Conservation (phyloP, 2,797 vertebrate genomes). For the Hafferia zeledoni region DNA sequence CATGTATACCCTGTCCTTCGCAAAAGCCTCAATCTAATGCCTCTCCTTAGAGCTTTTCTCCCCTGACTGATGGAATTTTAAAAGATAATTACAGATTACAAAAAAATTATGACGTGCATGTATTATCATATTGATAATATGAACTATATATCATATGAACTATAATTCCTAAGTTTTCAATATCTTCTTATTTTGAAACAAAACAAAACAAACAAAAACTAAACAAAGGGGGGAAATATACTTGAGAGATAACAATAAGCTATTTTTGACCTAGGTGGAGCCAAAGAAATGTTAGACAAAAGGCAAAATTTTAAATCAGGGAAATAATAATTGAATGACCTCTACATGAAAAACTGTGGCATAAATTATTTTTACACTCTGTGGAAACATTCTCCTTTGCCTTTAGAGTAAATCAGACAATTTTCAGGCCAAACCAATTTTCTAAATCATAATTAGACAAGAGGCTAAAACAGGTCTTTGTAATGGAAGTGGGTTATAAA, state of each 20-base stretch:
- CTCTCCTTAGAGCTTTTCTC: neutral
- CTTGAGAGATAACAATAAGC: neutral
- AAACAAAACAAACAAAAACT: neutral
- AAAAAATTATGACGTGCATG: neutral
- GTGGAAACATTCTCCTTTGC: constrained; percentile 58
- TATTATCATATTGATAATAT: neutral
- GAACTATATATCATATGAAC: too few relatives aligned
- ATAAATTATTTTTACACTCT: constrained; percentile 66
- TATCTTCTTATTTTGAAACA: neutral
- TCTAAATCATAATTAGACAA: constrained; percentile 69
- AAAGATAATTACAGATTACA: neutral
- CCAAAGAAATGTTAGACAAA: constrained; percentile 9
- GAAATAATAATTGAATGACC: constrained; percentile 65
- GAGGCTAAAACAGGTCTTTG: constrained; percentile 60
- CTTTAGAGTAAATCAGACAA: constrained; percentile 69
- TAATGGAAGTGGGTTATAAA: constrained; percentile 68
- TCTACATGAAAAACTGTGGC: constrained; percentile 45
- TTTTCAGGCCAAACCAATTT: constrained; percentile 70
- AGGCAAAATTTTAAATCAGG: constrained; percentile 37
- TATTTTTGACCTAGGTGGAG: constrained; percentile 15
- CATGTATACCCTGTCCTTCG: neutral
- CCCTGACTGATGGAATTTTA: neutral
- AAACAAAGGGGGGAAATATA: accelerated
- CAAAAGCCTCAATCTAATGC: neutral
- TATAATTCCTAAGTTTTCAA: neutral